These are phyloP conservation scores for Echinarachnius parma DNA, from an alignment of 53 echinoderm and acorn worm species.

Conservation along the genomic window DNA sequence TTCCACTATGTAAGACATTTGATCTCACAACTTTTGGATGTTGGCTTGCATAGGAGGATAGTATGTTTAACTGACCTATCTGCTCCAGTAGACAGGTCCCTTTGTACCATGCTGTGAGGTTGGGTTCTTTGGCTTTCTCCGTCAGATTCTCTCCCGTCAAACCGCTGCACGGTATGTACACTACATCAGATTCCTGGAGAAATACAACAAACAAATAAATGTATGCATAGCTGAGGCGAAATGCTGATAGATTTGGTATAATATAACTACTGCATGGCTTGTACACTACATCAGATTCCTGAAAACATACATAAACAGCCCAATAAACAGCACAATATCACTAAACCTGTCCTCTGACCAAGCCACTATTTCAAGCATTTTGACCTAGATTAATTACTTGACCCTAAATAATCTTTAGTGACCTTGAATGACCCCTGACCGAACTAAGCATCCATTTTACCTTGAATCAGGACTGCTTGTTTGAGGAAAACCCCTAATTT, in stretches of 20 bases:
- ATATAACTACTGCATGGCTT: too few species aligned
- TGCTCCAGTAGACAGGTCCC: constrained; percentile 69
- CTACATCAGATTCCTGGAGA: constrained; percentile 91
- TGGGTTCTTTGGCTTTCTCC: constrained; percentile 57
- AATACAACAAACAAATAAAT: constrained; percentile 6
- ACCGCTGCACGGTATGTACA: constrained; percentile 93
- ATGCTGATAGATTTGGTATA: too few species aligned
- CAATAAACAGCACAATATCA: too few species aligned
- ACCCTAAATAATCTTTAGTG: constrained; percentile 89
- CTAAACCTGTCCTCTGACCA: constrained; percentile 85
- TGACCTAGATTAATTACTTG: constrained; percentile 84
- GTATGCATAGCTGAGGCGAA: too few species aligned
- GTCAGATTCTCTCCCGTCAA: constrained; percentile 90
- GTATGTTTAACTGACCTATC: constrained; percentile 71
- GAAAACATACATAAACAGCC: too few species aligned
- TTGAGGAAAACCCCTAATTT: constrained; percentile 84
- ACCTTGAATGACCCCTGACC: constrained; percentile 95
- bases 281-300: too few species aligned
- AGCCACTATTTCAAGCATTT: constrained; percentile 83
- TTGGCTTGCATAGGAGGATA: too few species aligned
- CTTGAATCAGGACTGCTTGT: constrained; percentile 94
- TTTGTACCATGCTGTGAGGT: constrained; percentile 76
- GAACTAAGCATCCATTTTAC: constrained; percentile 69
- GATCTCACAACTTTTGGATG: too few species aligned
- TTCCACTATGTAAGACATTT: too few species aligned